Evolutionary conservation across 2,113 vertebrate species (phyloP).

Genomic region (Lasiurus borealis): DNA sequence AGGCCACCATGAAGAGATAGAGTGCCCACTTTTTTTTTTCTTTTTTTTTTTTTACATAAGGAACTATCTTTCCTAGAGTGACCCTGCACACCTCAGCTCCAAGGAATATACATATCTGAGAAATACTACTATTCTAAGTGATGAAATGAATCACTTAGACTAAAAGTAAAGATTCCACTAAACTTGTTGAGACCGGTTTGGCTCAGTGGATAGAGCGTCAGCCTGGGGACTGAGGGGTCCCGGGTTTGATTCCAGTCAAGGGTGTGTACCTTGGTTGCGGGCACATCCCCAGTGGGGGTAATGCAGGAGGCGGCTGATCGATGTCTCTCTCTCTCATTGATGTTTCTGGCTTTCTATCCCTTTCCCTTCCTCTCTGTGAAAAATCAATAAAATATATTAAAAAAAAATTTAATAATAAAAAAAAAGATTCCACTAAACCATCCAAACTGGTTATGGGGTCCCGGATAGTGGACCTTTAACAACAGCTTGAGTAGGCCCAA

Average conservation of each 20-base stretch:
- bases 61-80: neutral
- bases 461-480: neutral
- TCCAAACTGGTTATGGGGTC: neutral
- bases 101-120: conserved; percentile 47
- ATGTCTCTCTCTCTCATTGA: no score
- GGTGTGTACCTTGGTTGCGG: no score
- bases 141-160: conserved; percentile 34
- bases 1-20: neutral
- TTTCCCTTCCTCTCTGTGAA: no score
- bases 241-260: no score
- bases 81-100: neutral
- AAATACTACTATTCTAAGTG: conserved; percentile 48
- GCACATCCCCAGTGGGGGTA: no score
- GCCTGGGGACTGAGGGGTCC: no score
- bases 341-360: no score
- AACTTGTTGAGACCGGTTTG: no score
- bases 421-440: conserved; percentile 39
- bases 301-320: no score
- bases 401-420: no score
- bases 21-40: neutral
- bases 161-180: conserved; percentile 14
- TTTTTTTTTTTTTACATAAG: conserved; percentile 12
- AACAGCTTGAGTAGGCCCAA: neutral
- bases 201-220: no score
- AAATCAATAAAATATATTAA: no score